Percentiles rank a stretch among this genome's conserved stretches.
Evolutionary conservation across 2,888 invertebrate genomes (phyloP).

Genomic region (Andrena dorsata): DNA sequence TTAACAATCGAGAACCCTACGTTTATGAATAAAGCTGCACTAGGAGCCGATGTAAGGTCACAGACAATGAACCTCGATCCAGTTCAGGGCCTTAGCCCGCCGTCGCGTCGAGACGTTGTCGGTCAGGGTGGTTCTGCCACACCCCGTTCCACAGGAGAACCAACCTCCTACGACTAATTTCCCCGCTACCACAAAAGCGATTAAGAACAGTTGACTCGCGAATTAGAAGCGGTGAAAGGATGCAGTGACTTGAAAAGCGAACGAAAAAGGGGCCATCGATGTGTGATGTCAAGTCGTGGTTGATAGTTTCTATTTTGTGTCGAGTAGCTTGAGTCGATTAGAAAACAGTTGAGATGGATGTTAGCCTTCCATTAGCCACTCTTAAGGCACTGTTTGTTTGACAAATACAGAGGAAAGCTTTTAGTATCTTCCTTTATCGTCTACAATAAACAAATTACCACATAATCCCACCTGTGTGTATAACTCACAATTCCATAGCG

Average conservation of each 20-base stretch:
- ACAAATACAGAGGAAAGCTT: conserved; percentile 19
- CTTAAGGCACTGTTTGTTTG: neutral
- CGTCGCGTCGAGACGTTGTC: conserved; percentile 42
- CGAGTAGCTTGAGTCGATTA: neutral
- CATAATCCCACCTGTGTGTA: neutral
- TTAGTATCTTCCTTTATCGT: conserved; percentile 6
- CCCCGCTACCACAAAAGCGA: neutral
- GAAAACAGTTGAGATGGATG: neutral
- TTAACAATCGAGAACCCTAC: conserved; percentile 79
- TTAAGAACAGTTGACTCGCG: too few relatives aligned
- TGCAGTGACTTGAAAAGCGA: too few relatives aligned
- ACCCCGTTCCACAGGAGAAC: conserved; percentile 26
- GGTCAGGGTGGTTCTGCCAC: conserved; percentile 58
- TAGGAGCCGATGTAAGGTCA: conserved; percentile 70
- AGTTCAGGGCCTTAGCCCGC: conserved; percentile 78
- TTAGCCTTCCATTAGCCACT: conserved; percentile 23
- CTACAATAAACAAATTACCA: neutral
- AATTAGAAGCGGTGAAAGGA: too few relatives aligned
- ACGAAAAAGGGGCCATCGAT: too few relatives aligned
- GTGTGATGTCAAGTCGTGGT: neutral
- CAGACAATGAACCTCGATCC: conserved; percentile 81
- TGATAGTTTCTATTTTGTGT: neutral
- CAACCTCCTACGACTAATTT: neutral
- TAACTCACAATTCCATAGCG: neutral
- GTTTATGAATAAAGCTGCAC: conserved; percentile 80